Base-by-base conservation (phyloP, 2,888 invertebrate species). In the Penaeus monodon region DNA sequence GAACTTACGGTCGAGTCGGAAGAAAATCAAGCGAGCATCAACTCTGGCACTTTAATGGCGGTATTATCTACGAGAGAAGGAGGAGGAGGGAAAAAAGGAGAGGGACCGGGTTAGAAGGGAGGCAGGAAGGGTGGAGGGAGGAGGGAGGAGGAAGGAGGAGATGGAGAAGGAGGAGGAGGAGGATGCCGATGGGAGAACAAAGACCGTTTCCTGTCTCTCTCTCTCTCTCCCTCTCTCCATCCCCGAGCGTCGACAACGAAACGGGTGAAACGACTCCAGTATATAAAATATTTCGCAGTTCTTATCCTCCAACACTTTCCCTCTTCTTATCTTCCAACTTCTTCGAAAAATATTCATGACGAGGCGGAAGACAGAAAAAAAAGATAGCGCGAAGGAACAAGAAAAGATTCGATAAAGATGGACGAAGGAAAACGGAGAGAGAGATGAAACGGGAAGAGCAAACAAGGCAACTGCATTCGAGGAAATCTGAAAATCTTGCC, bases 151-250 rank as follows among this genome's bases (percentile, higher is more conserved):
- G 73, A 27, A n/a, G 66, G 68, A 77, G 65, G 84, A 29, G 20
- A 29, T 57, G 73, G 81, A 57, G 49, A 33, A 63, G 81, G 73
- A 73, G 63, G 82, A 74, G 82, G 64, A n/a, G 85, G 80, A 70
- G 78, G 79, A 70, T 85, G 84, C 57, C 78, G 79, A 78, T 82
- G 81, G 86, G 76, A 77, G 86, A 86, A 86, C 86, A 86, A 86
- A 86, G 86, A 86, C 74, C 57, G 86, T 82, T 86, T 86, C 86
- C 86, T 86, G 86, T 82, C 86, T 86, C 84, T 84, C 84, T 81
- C 84, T 68, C 77, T 77, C 82, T 66, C 38, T 38, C 82, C 24
- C 82, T 66, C 38, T 38, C 73, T 73, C 68, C 57, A 57, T 17
- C 57, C 57, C 73, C 6, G 73, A 64, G 49, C 64, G 29, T 38